Conservation (phyloP, 2,797 vertebrate genomes). For the Centropyge bicolor region DNA sequence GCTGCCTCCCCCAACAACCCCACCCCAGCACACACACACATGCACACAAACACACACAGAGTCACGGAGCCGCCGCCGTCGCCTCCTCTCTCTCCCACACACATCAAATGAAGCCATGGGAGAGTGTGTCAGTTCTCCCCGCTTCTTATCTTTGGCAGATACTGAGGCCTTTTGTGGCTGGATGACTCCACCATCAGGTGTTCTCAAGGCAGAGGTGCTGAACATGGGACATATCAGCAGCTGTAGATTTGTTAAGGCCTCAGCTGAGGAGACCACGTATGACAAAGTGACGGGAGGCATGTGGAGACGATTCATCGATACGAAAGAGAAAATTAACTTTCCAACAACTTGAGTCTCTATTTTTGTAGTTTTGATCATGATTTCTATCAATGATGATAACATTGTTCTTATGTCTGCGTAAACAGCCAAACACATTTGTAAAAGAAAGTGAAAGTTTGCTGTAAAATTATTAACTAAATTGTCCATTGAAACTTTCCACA, state of each 20-base stretch:
- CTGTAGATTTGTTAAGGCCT: conserved; percentile 31
- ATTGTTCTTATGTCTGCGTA: not conserved
- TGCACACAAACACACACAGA: conserved; percentile 39
- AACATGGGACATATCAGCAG: conserved; percentile 38
- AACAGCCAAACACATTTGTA: not conserved
- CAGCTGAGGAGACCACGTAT: conserved; percentile 18
- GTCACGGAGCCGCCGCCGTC: conserved; percentile 40
- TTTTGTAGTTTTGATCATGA: not conserved
- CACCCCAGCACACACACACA: conserved; percentile 45
- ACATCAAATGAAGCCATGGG: conserved; percentile 57
- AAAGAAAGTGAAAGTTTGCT: not conserved
- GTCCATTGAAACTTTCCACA: not conserved
- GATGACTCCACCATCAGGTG: conserved; percentile 63
- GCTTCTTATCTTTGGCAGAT: conserved; percentile 83
- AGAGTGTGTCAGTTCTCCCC: conserved; percentile 70
- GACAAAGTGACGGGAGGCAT: conserved; percentile 9
- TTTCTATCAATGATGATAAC: not conserved
- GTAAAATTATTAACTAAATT: not conserved
- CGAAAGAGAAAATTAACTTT: not conserved
- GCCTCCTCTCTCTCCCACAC: conserved; percentile 42
- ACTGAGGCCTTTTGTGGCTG: conserved; percentile 75
- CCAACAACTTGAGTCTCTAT: not conserved
- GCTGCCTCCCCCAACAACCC: conserved; percentile 52
- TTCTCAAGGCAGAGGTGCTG: conserved; percentile 49
- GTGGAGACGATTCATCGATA: not conserved